Evolutionary conservation across 2,888 invertebrate genomes (phyloP).

Genomic region (Cephalotes varians): DNA sequence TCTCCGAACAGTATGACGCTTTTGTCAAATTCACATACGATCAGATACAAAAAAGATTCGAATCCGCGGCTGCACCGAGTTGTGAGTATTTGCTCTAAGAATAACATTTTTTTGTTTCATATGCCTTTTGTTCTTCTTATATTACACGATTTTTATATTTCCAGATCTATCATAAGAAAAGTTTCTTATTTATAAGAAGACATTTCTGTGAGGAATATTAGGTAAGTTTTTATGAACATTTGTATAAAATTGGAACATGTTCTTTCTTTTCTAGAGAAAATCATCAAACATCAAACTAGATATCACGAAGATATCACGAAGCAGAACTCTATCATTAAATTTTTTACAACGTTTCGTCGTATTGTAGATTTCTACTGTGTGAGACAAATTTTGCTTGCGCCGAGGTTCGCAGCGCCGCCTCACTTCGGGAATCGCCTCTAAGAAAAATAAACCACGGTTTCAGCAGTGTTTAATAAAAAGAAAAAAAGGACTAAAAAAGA

Average conservation of each 20-base stretch:
- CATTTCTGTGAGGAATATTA: constrained; percentile 83
- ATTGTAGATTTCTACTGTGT: constrained; percentile 83
- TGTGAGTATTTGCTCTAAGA: constrained; percentile 77
- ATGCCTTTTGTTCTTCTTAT: neutral
- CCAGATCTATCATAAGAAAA: constrained; percentile 85
- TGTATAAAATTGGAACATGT: no score
- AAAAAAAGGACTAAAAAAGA: constrained; percentile 59
- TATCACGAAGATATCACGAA: neutral
- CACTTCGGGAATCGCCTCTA: constrained; percentile 68
- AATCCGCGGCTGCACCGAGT: constrained; percentile 84
- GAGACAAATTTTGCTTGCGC: constrained; percentile 81
- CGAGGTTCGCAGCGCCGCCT: constrained; percentile 76
- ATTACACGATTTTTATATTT: constrained; percentile 57
- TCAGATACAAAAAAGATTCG: constrained; percentile 92
- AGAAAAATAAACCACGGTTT: constrained; percentile 45
- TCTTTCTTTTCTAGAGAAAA: constrained; percentile 4
- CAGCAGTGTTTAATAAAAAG: constrained; percentile 62
- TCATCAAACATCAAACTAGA: neutral
- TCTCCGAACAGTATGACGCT: constrained; percentile 99
- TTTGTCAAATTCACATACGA: constrained; percentile 99
- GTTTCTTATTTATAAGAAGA: constrained; percentile 80
- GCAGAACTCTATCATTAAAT: neutral
- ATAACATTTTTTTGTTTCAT: neutral
- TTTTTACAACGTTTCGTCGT: constrained; percentile 49
- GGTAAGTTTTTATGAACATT: no score